Evolutionary conservation across 2,888 invertebrate species (phyloP), one percentile per base, ranked within the genome.

Genomic region (Caenorhabditis virilis): DNA sequence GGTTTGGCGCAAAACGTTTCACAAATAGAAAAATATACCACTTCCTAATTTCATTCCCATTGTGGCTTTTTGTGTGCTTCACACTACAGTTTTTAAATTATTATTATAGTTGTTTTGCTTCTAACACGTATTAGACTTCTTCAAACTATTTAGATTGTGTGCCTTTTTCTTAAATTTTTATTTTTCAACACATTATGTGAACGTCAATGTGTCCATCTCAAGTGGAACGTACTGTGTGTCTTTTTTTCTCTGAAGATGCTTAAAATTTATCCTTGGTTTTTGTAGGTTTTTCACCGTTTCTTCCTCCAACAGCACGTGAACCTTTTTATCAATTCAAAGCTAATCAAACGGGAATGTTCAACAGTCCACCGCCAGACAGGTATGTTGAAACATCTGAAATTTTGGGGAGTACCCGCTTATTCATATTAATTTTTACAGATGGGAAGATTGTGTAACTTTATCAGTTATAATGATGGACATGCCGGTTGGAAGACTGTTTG

Each of bases 391-490:
- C 2, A 7, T 11, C 22, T 33, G 4, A 47, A 18, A n/a, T 33
- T 22, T 18, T 6, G 13, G 9, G 5, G 33, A 22, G 33, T 33
- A 45, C 26, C 26, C 20, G 27, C n/a, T n/a, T n/a, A 49, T 23
- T 38, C 13, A 18, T n/a, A 11, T 13, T 18, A 4, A 9, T 51
- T 45, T 53, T 69, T 63, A 38, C 48, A 77, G 80, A 58, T 82
- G 82, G 82, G 80, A 82, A 48, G 82, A 82, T 38, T 82, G 82
- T 53, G 79, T 81, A 7, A 73, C 78, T 0, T 52, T 82, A 27
- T 73, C 82, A 11, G 69, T 77, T 5, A 73, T 77, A 30, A 69
- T 82, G 72, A 70, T 82, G 63, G 82, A 82, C 46, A 78, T 82
- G 78, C 80, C 81, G 3, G 77, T 80, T n/a, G 82, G 82, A 13